A percentile compares a stretch with the other conserved stretches of the same genome.
These are phyloP conservation scores for Sweltsa coloradensis DNA, from an alignment of 1,140 invertebrate species.

Conservation along the genomic window DNA sequence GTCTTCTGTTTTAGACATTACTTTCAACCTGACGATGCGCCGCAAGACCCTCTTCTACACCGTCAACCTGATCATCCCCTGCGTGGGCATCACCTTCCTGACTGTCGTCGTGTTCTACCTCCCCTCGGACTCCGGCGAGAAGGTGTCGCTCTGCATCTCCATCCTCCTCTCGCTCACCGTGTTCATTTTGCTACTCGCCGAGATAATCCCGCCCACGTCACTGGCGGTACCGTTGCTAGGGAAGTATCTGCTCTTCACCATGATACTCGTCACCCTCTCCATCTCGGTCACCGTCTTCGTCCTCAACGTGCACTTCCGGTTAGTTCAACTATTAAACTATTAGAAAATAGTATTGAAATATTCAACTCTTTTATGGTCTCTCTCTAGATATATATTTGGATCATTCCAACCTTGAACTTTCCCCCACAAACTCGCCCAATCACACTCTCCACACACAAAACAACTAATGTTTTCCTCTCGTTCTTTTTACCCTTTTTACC, in stretches of 20 bases:
- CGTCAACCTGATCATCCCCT: slow-evolving; percentile 82
- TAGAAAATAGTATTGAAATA: too few species aligned
- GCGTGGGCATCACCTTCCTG: slow-evolving; percentile 83
- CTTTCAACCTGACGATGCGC: slow-evolving; percentile 90
- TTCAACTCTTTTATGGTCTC: too few species aligned
- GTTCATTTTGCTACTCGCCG: slow-evolving; percentile 92
- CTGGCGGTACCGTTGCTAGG: slow-evolving; percentile 93
- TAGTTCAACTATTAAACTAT: too few species aligned
- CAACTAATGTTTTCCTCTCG: too few species aligned
- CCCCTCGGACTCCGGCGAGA: slow-evolving; percentile 91
- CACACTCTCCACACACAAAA: too few species aligned
- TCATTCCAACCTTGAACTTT: too few species aligned
- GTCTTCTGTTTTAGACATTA: slow-evolving; percentile 62
- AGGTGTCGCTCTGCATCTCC: slow-evolving; percentile 89
- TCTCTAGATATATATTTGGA: too few species aligned
- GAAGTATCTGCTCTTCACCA: slow-evolving; percentile 92
- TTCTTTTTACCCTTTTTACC: too few species aligned
- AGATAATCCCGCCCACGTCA: slow-evolving; percentile 96
- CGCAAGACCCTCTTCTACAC: slow-evolving; percentile 87
- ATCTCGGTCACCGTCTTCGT: slow-evolving; percentile 96
- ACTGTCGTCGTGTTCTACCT: slow-evolving; percentile 93
- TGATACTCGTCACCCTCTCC: slow-evolving; percentile 93
- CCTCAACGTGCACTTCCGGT: slow-evolving; percentile 96
- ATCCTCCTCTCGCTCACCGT: slow-evolving; percentile 96
- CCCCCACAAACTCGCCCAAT: too few species aligned